Conservation (phyloP, 2,888 invertebrate species). For the Podotricha telesiphe region DNA sequence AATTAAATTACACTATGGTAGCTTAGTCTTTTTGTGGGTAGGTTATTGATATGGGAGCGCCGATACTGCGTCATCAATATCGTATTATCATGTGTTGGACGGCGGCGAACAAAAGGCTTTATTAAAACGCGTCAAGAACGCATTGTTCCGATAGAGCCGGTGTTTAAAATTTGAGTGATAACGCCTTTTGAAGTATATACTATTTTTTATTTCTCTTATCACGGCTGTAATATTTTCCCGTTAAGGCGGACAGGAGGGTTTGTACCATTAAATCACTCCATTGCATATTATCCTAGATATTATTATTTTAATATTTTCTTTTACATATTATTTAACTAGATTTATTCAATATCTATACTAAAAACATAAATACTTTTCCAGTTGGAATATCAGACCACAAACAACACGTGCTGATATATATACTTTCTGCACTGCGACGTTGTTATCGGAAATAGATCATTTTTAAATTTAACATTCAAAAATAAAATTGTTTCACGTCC, state of each 20-base stretch:
- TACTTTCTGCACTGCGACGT: too few relatives aligned
- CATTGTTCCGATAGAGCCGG: conserved; percentile 35
- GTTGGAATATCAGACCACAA: too few relatives aligned
- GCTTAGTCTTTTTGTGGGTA: conserved; percentile 73
- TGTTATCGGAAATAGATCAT: too few relatives aligned
- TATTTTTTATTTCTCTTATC: not conserved
- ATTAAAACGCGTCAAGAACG: conserved; percentile 52
- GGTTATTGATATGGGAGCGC: conserved; percentile 77
- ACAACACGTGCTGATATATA: too few relatives aligned
- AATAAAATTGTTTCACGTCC: too few relatives aligned
- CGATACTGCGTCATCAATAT: conserved; percentile 70
- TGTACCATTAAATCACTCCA: too few relatives aligned
- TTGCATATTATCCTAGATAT: too few relatives aligned
- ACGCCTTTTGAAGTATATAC: conserved; percentile 13
- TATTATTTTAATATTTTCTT: too few relatives aligned
- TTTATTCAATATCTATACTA: too few relatives aligned
- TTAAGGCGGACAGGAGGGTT: not conserved
- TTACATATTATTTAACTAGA: too few relatives aligned
- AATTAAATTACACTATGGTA: conserved; percentile 76
- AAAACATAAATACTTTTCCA: too few relatives aligned
- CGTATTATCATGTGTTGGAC: conserved; percentile 54
- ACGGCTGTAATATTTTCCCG: not conserved
- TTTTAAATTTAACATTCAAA: too few relatives aligned
- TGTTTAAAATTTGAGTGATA: conserved; percentile 43
- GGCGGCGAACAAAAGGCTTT: conserved; percentile 59